Evolutionary conservation across 2,888 invertebrate genomes (phyloP).

Genomic region (Rhodophaea formosa): DNA sequence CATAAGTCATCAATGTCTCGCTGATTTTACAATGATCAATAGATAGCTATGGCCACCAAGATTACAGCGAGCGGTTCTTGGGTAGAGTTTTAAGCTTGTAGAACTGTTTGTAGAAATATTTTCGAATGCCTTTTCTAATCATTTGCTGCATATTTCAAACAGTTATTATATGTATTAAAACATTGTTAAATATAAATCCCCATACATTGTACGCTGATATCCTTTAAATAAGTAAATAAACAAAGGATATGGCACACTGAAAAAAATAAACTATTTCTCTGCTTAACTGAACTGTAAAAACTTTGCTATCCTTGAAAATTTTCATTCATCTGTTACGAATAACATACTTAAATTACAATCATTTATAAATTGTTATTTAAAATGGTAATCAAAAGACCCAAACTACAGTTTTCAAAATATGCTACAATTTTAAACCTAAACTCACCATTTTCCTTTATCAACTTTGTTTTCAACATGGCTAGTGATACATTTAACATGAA

Average conservation of each 20-base stretch:
- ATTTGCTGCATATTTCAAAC: constrained; percentile 43
- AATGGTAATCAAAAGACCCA: too few species aligned
- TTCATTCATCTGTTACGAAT: too few species aligned
- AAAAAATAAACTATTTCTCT: too few species aligned
- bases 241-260: too few species aligned
- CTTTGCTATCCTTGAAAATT: too few species aligned
- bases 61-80: constrained; percentile 63
- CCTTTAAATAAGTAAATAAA: too few species aligned
- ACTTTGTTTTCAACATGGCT: constrained; percentile 41
- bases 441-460: constrained; percentile 41
- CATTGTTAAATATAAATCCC: not conserved
- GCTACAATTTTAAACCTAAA: constrained; percentile 17
- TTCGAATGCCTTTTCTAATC: constrained; percentile 69
- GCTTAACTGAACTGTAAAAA: too few species aligned
- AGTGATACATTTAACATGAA: constrained; percentile 44
- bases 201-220: not conserved
- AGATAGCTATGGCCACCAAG: constrained; percentile 60
- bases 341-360: too few species aligned
- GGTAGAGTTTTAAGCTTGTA: constrained; percentile 50
- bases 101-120: constrained; percentile 43
- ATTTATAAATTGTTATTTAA: too few species aligned
- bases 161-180: not conserved
- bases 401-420: too few species aligned
- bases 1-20: constrained; percentile 47
- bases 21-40: constrained; percentile 58